Evolutionary conservation across 2,113 vertebrate species (phyloP), one percentile per base, ranked within the genome.

Genomic region (Choloepus hoffmanni): DNA sequence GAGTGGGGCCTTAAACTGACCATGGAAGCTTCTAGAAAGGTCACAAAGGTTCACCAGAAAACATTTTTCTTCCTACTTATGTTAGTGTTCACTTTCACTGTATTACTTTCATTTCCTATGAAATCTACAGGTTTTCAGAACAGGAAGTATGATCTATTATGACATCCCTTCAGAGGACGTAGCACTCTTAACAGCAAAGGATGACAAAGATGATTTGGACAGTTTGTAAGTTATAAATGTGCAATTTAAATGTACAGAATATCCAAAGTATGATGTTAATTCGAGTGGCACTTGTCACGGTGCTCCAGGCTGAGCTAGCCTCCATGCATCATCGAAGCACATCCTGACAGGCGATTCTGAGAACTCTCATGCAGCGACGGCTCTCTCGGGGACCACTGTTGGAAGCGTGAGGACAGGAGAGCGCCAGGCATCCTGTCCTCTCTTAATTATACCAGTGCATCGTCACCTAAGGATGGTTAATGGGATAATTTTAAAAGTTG

Each of bases 251-350:
- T 74, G n/a, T 98, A 98, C 96, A 98, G 98, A 98, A 98, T 96
- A 98, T 97, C 97, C 97, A 97, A 96, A 98, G 97, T 98, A 97
- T 97, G 90, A 98, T 97, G 45, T 58, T 96, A 98, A 97, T 96
- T 98, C 98, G 96, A 93, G 97, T 96, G 96, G 96, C 97, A 98
- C 87, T 94, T 97, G 96, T 98, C 98, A 98, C 94, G 92, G 96
- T 97, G 96, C 95, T 97, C 96, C 96, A 97, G 91, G 97, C 97
- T 77, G 85, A 96, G 65, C 94, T 97, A 97, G 96, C 97, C 96
- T 98, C 97, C 97, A 95, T 98, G 98, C 97, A 92, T 98, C 97
- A 98, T 98, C 84, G 95, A 98, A 98, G 97, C 96, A 97, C 92
- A 97, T 95, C 96, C 96, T 98, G 98, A 98, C 97, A 97, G 94